Base-by-base conservation (phyloP, 2,888 invertebrate genomes). In the Trichopoda pennipes region DNA sequence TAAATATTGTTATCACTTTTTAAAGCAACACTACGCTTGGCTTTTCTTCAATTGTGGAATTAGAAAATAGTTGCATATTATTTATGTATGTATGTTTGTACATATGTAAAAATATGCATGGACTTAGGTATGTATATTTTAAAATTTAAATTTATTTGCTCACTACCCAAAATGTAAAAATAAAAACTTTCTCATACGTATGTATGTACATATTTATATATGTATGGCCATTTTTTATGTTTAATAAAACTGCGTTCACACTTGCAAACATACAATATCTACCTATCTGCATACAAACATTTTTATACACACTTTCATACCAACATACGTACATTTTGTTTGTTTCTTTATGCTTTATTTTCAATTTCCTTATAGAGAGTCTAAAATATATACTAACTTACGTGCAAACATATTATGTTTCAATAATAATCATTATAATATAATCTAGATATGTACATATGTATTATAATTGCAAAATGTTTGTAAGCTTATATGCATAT, bases 301-400 rank as follows among this genome's bases (percentile, higher is more conserved):
- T 10, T 44, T 14, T 2, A 9, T 66, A 38, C 44, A 32, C 17
- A n/a, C 6, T 23, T 60, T 7, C 19, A 9, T n/a, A 23, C 6
- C 28, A 28, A 28, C 12, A 28, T 63, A 47, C 44, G 44, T 44
- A 63, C 23, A n/a, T 58, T 19, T n/a, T 47, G 14, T 44, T 56
- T 68, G 47, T 80, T 77, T 69, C 55, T 73, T 38, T 56, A 60
- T 60, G 53, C 44, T 69, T 60, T 58, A 75, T 80, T 80, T 73
- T 69, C 72, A 77, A 70, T 77, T 78, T 80, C 74, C 80, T 74
- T 74, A 42, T 56, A 60, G 23, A 19, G 55, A 74, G 44, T 68
- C 19, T 61, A 66, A 70, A n/a, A 68, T 51, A 70, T 3, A 19
- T 42, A 42, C 38, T 47, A 7, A 55, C 58, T 35, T 49, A 66